These are phyloP conservation scores for Hydropsyche betteni DNA, from an alignment of 2,888 invertebrate genomes.

Conservation along the genomic window DNA sequence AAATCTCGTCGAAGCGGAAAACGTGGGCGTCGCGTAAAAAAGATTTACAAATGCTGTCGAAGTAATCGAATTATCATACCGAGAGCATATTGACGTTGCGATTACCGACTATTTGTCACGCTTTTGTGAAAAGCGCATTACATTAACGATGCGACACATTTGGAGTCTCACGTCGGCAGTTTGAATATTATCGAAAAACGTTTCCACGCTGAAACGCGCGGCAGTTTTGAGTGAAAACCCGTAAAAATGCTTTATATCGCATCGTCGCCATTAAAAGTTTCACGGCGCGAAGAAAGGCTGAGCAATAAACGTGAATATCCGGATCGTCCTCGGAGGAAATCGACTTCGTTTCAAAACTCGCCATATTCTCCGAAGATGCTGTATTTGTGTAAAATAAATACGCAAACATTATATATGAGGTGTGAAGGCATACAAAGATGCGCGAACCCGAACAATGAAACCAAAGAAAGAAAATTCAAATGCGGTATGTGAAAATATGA, in stretches of 20 bases:
- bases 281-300: neutral
- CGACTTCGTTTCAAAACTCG: neutral
- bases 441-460: neutral
- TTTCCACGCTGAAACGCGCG: neutral
- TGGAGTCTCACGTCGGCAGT: neutral
- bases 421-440: neutral
- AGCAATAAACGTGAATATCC: neutral
- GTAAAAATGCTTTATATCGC: neutral
- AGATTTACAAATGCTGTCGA: constrained; percentile 6
- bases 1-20: neutral
- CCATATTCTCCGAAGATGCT: neutral
- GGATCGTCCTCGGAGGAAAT: constrained; percentile 5
- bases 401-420: no score
- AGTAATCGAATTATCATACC: constrained; percentile 10
- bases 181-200: constrained; percentile 8
- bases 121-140: neutral
- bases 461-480: neutral
- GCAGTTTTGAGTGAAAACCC: neutral
- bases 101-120: constrained; percentile 14
- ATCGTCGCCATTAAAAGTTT: constrained; percentile 17
- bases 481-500: constrained; percentile 27
- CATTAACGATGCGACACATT: neutral
- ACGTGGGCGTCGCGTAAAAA: neutral
- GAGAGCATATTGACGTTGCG: neutral
- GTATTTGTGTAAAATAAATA: neutral